Evolutionary conservation across 2,797 vertebrate species (phyloP), one percentile per base, ranked within the genome.

Genomic region (Chaenodraco wilsoni): DNA sequence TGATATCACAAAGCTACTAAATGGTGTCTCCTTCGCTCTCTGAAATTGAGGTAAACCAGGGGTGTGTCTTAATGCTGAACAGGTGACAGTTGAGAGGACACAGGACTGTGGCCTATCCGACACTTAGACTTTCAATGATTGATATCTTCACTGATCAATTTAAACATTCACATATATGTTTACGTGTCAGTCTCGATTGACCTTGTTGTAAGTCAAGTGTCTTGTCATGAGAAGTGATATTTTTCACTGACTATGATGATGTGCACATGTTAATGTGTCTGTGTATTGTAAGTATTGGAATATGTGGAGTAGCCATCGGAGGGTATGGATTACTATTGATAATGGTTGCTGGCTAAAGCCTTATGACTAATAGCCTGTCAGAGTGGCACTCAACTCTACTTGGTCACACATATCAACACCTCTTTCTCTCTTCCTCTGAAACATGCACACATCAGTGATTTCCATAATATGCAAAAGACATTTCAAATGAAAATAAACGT

Each of bases 351-450:
- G 84, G 84, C 83, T 89, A 90, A 91, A 89, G 88, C 88, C 59
- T 65, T 64, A 82, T 89, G 90, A 92, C 81, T 91, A 91, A 94
- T 93, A 84, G 82, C 87, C 89, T 89, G 89, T 95, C 96, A 97
- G 89, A 92, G 92, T 92, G 91, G 92, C 92, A 94, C 95, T 96
- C 94, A 93, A 81, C 92, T 96, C 89, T 89, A 90, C 95, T 96
- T 96, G 96, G 95, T 97, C 96, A 96, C 93, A 95, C 94, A 96
- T 95, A 96, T 96, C 95, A 96, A 95, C 95, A 92, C 95, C 94
- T 94, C 90, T 93, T 93, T 94, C 90, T 94, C 95, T 92, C 11
- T 23, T 48, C 59, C 56, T 52, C 66, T 51, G 31, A 59, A 23
- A 77, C 52, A 69, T 9, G 6, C 41, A 51, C 66, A 64, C 31